Evolutionary conservation across 2,797 vertebrate genomes (phyloP), one percentile per base, ranked within the genome.

Genomic region (Periparus ater): DNA sequence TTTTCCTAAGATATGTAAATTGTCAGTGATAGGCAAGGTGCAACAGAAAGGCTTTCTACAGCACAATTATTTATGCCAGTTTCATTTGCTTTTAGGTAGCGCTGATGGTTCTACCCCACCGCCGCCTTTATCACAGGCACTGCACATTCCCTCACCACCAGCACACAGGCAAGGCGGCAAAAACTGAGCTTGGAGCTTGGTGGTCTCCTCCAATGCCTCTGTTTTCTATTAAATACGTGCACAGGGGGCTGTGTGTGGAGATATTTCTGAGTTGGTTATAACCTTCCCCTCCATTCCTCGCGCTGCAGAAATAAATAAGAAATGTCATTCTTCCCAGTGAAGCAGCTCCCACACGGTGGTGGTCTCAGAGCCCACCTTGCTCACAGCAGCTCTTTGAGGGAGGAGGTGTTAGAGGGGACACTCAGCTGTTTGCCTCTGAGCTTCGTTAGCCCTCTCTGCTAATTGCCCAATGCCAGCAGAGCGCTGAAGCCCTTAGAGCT

Each of bases 1-100:
- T 98, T 98, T 98, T 96, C 95, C 96, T 97, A 97, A 97, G 97
- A 98, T 98, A 98, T 98, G 97, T 98, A 98, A 98, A 98, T 98
- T 98, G 97, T 97, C 97, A 97, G 96, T 97, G 98, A 98, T 97
- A 96, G 88, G 97, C 96, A 97, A 97, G 97, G 97, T 98, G 96
- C 97, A 96, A 97, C 95, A 96, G 96, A 97, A 97, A 96, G 91
- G 95, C 96, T 97, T 97, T 97, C 97, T 97, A 96, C 96, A 95
- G 97, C 96, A 97, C 97, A 97, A 98, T 98, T 98, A 98, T 98
- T 98, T 97, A 97, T 97, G 97, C 97, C 97, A 97, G 95, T 97
- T 98, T 96, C 96, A 96, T 98, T 97, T 96, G 96, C 97, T 97
- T 98, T 97, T 96, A 97, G 97, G 97, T 98, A 96, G 95, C 93